A percentile compares a stretch with the other conserved stretches of the same genome.
phyloP scores from a whole-genome alignment of 1,140 invertebrate genomes.

The Pantala flavescens region DNA sequence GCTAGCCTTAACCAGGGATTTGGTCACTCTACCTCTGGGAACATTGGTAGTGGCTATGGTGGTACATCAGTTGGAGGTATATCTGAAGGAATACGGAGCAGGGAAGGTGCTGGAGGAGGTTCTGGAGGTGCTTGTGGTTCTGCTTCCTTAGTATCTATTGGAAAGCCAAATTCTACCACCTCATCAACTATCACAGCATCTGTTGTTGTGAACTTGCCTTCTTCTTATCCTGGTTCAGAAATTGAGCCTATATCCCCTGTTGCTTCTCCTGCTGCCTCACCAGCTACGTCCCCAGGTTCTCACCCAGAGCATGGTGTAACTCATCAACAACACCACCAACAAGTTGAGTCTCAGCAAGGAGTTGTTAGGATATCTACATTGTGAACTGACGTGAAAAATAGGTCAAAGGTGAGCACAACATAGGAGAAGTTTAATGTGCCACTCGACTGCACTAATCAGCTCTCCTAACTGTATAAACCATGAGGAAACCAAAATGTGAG shows the following conservation, averaged over 20 bases:
- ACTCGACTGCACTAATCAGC: background rate
- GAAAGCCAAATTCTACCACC: slow-evolving; percentile 31
- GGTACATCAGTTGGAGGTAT: slow-evolving; percentile 6
- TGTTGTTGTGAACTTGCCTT: slow-evolving; percentile 31
- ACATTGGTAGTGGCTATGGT: slow-evolving; percentile 12
- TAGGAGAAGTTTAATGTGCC: background rate
- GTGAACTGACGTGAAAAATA: slow-evolving; percentile 19
- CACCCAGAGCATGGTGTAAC: slow-evolving; percentile 22
- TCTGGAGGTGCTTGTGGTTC: slow-evolving; percentile 18
- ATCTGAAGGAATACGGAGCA: slow-evolving; percentile 12
- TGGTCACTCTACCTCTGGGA: slow-evolving; percentile 18
- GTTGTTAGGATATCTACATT: slow-evolving; percentile 26
- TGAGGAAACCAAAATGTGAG: no score
- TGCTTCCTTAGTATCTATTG: slow-evolving; percentile 25
- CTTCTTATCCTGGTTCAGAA: slow-evolving; percentile 30
- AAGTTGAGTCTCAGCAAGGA: slow-evolving; percentile 20
- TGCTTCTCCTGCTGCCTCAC: slow-evolving; percentile 25
- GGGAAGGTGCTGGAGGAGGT: slow-evolving; percentile 11
- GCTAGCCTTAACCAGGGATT: slow-evolving; percentile 25
- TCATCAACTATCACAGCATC: slow-evolving; percentile 32
- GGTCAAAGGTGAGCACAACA: background rate
- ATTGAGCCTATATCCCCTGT: slow-evolving; percentile 28
- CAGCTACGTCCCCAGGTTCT: slow-evolving; percentile 25
- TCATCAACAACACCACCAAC: slow-evolving; percentile 6
- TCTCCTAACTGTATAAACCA: no score